These are phyloP conservation scores for Barnardius zonarius DNA, from an alignment of 2,113 vertebrate species.

Conservation along the genomic window DNA sequence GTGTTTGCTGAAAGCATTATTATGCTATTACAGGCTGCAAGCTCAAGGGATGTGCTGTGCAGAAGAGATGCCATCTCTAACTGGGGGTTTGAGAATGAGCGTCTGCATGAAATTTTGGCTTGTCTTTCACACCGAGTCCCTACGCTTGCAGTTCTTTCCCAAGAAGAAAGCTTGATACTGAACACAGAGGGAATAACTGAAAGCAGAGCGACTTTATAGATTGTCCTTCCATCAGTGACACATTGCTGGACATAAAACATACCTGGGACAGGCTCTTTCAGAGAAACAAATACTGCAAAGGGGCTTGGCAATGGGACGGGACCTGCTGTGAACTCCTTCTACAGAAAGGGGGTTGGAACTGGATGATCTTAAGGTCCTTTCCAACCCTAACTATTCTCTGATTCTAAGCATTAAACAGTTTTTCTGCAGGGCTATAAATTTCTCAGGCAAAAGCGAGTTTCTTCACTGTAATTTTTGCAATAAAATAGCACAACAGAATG, in stretches of 20 bases:
- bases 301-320: not conserved
- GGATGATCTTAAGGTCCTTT: too few relatives aligned
- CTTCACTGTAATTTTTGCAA: not conserved
- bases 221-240: not conserved
- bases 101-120: not conserved
- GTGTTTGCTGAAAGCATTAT: not conserved
- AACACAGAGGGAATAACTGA: not conserved
- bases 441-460: not conserved
- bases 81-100: not conserved
- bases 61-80: not conserved
- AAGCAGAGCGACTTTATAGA: not conserved
- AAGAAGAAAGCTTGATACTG: not conserved
- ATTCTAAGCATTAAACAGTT: not conserved
- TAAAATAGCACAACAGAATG: not conserved
- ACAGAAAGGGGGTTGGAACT: too few relatives aligned
- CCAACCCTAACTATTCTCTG: too few relatives aligned
- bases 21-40: too few relatives aligned
- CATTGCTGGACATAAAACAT: too few relatives aligned
- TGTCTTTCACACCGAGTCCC: not conserved
- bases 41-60: not conserved
- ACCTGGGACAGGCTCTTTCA: not conserved
- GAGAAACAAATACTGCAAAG: not conserved
- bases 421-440: not conserved
- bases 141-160: not conserved
- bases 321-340: not conserved